Percentiles rank a stretch among this genome's conserved stretches.
Evolutionary conservation across 1,140 invertebrate genomes (phyloP).

Genomic region (Lepidurus couesii): DNA sequence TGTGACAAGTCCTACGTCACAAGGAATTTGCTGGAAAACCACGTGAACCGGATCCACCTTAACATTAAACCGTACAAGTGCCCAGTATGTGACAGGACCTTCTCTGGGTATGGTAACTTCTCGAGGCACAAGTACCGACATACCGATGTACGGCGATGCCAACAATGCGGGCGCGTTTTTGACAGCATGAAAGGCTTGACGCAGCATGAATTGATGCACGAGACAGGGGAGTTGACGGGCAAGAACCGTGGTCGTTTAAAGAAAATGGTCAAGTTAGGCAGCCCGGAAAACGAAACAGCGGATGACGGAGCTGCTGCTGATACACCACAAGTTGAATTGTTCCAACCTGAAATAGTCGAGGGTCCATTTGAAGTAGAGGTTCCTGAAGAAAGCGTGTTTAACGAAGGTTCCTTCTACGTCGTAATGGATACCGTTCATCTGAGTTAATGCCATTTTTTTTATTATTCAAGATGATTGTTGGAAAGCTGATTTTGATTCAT

Average conservation of each 20-base stretch:
- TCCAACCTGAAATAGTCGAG: too few species aligned
- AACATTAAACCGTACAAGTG: not conserved
- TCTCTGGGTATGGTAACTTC: not conserved
- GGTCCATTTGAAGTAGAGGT: too few species aligned
- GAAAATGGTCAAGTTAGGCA: too few species aligned
- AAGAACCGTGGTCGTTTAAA: not conserved
- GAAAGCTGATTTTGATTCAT: too few species aligned
- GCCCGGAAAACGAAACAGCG: too few species aligned
- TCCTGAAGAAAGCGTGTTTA: too few species aligned
- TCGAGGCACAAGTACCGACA: not conserved
- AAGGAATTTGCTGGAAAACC: not conserved
- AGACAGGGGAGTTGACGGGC: not conserved
- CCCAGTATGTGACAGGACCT: not conserved
- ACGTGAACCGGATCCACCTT: not conserved
- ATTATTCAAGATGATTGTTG: too few species aligned
- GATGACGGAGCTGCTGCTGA: too few species aligned
- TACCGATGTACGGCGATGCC: not conserved
- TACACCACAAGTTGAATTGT: too few species aligned
- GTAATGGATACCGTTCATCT: too few species aligned
- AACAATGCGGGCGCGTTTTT: not conserved
- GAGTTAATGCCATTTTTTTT: too few species aligned
- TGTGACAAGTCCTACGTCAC: not conserved
- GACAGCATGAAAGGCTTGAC: not conserved
- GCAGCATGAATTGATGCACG: not conserved
- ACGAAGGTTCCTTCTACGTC: too few species aligned